A percentile compares a stretch with the other conserved stretches of the same genome.
These are phyloP conservation scores for Hemistola chrysoprasaria DNA, from an alignment of 2,888 invertebrate species.

Conservation along the genomic window DNA sequence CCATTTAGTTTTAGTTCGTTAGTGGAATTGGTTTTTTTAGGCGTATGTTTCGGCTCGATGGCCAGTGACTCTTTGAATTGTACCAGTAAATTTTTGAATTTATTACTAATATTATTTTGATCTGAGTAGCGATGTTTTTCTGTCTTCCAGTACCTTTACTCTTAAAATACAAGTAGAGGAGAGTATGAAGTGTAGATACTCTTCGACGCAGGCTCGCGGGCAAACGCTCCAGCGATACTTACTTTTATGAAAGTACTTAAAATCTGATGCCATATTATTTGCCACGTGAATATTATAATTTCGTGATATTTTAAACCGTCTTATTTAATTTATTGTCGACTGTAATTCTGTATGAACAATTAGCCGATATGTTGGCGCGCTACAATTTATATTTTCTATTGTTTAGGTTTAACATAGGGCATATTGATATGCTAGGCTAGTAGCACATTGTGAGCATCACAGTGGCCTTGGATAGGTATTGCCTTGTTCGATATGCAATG, in stretches of 20 bases:
- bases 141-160: slow-evolving; percentile 74
- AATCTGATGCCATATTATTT: slow-evolving; percentile 79
- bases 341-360: slow-evolving; percentile 62
- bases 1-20: slow-evolving; percentile 70
- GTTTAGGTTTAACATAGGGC: slow-evolving; percentile 58
- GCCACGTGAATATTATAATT: slow-evolving; percentile 77
- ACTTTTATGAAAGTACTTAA: slow-evolving; percentile 75
- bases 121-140: slow-evolving; percentile 77
- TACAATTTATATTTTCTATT: slow-evolving; percentile 43
- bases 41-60: slow-evolving; percentile 53
- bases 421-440: slow-evolving; percentile 70
- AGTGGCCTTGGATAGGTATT: slow-evolving; percentile 69
- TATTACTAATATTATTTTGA: slow-evolving; percentile 58
- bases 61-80: slow-evolving; percentile 62
- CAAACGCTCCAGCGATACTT: slow-evolving; percentile 47
- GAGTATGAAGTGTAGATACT: slow-evolving; percentile 41
- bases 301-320: slow-evolving; percentile 74
- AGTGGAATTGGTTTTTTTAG: slow-evolving; percentile 64
- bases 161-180: slow-evolving; percentile 44
- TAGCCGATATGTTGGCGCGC: slow-evolving; percentile 51
- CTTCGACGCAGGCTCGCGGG: slow-evolving; percentile 31
- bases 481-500: slow-evolving; percentile 69
- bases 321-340: slow-evolving; percentile 69
- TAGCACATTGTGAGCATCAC: slow-evolving; percentile 70
- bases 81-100: slow-evolving; percentile 40